Percentiles rank a stretch among this genome's conserved stretches.
These are phyloP conservation scores for Erebia ligea DNA, from an alignment of 2,888 invertebrate genomes.

Conservation along the genomic window DNA sequence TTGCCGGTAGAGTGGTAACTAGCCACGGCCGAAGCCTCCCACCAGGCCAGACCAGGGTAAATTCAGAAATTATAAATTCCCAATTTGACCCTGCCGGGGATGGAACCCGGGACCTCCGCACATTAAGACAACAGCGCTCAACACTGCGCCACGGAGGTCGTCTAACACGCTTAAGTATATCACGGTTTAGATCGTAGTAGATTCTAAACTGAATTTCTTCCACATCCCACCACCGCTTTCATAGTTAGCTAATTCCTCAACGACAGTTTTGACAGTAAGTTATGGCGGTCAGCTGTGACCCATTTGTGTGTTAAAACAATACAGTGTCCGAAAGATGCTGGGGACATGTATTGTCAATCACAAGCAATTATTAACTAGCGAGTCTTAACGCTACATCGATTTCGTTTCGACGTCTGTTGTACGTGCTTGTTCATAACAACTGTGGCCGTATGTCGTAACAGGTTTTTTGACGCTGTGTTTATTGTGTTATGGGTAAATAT, in stretches of 20 bases:
- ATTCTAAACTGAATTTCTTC: too few species aligned
- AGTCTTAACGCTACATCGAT: slow-evolving; percentile 9
- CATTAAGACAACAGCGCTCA: too few species aligned
- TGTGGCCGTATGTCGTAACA: background rate
- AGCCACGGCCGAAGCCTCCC: too few species aligned
- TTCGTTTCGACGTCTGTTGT: slow-evolving; percentile 13
- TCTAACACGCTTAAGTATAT: too few species aligned
- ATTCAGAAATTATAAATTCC: too few species aligned
- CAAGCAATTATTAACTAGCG: slow-evolving; percentile 15
- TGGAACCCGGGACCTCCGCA: too few species aligned
- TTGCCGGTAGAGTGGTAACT: too few species aligned
- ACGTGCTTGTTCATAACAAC: background rate
- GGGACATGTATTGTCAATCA: slow-evolving; percentile 16
- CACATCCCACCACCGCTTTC: too few species aligned
- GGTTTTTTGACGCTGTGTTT: background rate
- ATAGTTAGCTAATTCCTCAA: slow-evolving; percentile 22
- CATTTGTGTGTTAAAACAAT: slow-evolving; percentile 31
- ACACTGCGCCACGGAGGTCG: too few species aligned
- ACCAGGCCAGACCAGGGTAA: too few species aligned
- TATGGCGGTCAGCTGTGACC: slow-evolving; percentile 61
- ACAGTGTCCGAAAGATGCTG: slow-evolving; percentile 1
- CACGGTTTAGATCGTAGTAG: too few species aligned
- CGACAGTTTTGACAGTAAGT: slow-evolving; percentile 45
- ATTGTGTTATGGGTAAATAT: background rate
- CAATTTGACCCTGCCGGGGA: too few species aligned